Evolutionary conservation across 2,888 invertebrate species (phyloP), one percentile per base, ranked within the genome.

Genomic region (Coelopa pilipes): DNA sequence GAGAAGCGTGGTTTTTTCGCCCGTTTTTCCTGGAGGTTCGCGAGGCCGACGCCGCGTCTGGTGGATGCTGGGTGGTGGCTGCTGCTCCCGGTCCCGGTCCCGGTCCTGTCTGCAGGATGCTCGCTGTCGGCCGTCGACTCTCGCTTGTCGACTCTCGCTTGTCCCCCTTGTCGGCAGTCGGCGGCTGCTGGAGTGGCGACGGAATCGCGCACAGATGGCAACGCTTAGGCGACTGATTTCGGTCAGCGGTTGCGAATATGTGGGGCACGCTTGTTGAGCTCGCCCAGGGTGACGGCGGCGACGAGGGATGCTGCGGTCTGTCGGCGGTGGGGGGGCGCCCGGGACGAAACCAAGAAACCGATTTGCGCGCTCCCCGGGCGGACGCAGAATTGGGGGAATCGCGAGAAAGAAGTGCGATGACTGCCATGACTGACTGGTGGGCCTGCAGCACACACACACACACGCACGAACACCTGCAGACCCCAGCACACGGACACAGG

Each of bases 181-280:
- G 17, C 12, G n/a, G 50, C 63, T 46, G 9, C 49, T 49, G 15
- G 13, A 62, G 60, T 12, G 45, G 12, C 50, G 50, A 15, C 17
- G 17, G 49, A 5, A 17, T 50, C 50, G 66, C 19, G 50, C 19
- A 19, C 50, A 66, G 50, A 50, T 66, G 49, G 49, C 24, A 50
- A 21, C 50, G 66, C 49, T 66, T 24, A 50, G 24, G n/a, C 66
- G 50, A 66, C 49, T 66, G 66, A 24, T 21, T 66, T 66, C 21
- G 66, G 49, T 50, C 66, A 66, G 50, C 66, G 34, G 34, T 34
- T 34, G 34, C 34, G 34, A 62, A 62, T 53, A 53, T 53, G 53
- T 53, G 53, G n/a, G 53, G 53, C 53, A 53, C n/a, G n/a, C 53
- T 53, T 53, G 13, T 3, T 2, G 53, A n/a, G 53, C 15, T 13